Evolutionary conservation across 2,888 invertebrate species (phyloP), one percentile per base, ranked within the genome.

Genomic region (Macaria notata): DNA sequence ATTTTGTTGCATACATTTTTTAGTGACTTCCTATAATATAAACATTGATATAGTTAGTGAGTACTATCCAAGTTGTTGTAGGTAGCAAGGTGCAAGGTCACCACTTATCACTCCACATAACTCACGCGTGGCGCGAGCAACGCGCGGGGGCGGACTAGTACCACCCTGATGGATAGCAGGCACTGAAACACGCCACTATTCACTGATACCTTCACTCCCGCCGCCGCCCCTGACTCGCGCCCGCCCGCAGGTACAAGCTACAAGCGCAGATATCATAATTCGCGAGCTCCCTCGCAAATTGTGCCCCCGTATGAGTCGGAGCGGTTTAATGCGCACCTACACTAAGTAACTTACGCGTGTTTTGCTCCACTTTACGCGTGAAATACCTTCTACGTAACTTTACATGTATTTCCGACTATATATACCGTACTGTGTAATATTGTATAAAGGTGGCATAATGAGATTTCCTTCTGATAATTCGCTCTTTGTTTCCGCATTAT

Each of bases 151-250:
- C 50, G 52, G 49, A 54, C 41, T 19, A 19, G 19, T 19, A 19
- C 19, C 19, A 19, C 19, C 19, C 42, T 49, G 63, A 57, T 55
- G 51, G 53, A 55, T 59, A 49, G 62, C 60, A 59, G 63, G 63
- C 59, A 56, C 62, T 50, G 46, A 53, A 54, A 56, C 61, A 61
- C 66, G 55, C 54, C 47, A 60, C 61, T 66, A 60, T 46, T 66
- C 59, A 63, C 63, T 67, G 62, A 67, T 65, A 63, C 61, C 64
- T 63, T 63, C 41, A 9, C 3, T 9, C 8, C 41, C 41, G 41
- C 41, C 3, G 41, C 41, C 9, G 41, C 8, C n/a, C 41, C 8
- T 4, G 41, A 8, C 41, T 8, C 41, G 4, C 41, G n/a, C 41
- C 33, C 0, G 41, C 4, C 41, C n/a, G 41, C 41, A 49, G 46